These are phyloP conservation scores for Copidosoma aretas DNA, from an alignment of 2,888 invertebrate species.

Conservation along the genomic window DNA sequence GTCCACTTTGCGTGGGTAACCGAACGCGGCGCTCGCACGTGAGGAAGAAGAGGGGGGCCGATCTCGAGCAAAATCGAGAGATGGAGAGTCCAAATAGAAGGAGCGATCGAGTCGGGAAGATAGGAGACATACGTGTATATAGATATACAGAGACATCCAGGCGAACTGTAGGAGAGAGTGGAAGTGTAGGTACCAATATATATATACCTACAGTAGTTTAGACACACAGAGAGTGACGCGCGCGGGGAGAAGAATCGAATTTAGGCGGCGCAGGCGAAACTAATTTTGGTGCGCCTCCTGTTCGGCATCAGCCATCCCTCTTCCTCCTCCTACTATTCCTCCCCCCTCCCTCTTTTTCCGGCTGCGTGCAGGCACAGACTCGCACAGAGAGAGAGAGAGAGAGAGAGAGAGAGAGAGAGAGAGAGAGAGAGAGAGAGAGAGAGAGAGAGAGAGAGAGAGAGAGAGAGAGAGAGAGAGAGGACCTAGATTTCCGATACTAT, in stretches of 20 bases:
- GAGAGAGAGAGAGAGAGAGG: background rate
- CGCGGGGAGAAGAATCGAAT: constrained; percentile 51
- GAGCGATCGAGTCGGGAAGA: background rate
- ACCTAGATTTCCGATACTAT: constrained; percentile 59
- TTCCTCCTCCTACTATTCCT: constrained; percentile 3
- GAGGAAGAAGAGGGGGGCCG: background rate
- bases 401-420: constrained; percentile 32
- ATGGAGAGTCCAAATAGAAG: constrained; percentile 1
- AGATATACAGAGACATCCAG: too few species aligned
- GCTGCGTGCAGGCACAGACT: background rate
- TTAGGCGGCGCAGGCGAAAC: constrained; percentile 56
- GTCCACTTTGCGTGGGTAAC: background rate
- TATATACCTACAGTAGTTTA: background rate
- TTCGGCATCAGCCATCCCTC: constrained; percentile 13
- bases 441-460: background rate
- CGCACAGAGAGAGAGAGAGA: too few species aligned
- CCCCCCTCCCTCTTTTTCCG: constrained; percentile 12
- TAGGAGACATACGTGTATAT: background rate
- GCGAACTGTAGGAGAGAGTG: too few species aligned
- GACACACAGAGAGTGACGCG: too few species aligned
- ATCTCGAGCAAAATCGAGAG: background rate
- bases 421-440: constrained; percentile 41
- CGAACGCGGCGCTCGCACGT: background rate
- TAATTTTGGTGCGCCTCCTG: constrained; percentile 52
- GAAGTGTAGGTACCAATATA: too few species aligned